Base-by-base conservation (phyloP, 1,140 invertebrate genomes). In the Vanessa tameamea region DNA sequence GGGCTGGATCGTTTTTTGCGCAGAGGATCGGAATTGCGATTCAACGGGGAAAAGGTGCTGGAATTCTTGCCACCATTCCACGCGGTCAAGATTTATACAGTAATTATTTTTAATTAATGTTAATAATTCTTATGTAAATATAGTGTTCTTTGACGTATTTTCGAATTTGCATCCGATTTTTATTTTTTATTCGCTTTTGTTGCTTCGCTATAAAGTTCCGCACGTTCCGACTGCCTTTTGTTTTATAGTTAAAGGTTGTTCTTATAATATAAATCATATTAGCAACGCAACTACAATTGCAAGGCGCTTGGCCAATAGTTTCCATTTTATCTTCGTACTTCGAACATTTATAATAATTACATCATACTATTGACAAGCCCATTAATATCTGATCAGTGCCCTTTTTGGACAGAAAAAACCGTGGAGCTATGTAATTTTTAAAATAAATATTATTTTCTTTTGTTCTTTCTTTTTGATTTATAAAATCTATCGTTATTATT, bases 281-380 rank as follows among this genome's bases (percentile, higher is more conserved):
- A 69, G 77, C 78, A 82, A 82, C 79, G 80, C 83, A 81, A 74
- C 72, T 81, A 80, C 82, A 89, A 88, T 89, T 89, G 87, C 82
- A 77, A 86, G 73, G 79, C 78, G 79, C 69, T 80, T 76, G 77
- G 70, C 74, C 79, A 84, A 87, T 87, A 88, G 84, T 81, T 82
- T 83, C 72, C 73, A 83, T 86, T 88, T 90, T 87, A 88, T 89
- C 85, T 84, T 69, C 53, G 64, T 83, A 84, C 84, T 76, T 59
- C 67, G 82, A 80, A 83, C 87, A 88, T 89, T 89, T 89, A 91
- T 89, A 85, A 91, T 89, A 89, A 91, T 88, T 87, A 91, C 84
- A 88, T 88, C 83, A 87, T 81, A 83, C 74, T 82, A 90, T 87
- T 88, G 87, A 88, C 88, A 86, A 81, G 80, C 70, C 83, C 80